These are phyloP conservation scores for Merodon equestris DNA, from an alignment of 2,888 invertebrate species.

Conservation along the genomic window DNA sequence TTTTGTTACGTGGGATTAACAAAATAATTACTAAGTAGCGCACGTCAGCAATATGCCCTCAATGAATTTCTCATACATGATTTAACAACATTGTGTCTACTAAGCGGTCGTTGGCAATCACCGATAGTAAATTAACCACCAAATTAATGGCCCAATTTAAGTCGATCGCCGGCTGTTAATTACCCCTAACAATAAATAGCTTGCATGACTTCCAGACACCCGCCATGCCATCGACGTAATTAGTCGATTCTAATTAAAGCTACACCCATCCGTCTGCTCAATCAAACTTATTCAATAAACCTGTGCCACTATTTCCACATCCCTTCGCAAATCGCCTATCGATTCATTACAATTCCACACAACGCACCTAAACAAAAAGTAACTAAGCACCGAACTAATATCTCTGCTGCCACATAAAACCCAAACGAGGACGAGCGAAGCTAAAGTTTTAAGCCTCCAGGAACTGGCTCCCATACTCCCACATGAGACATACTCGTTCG, in stretches of 20 bases:
- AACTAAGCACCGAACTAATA: conserved; percentile 39
- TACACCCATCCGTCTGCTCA: conserved; percentile 31
- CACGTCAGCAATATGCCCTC: too few relatives aligned
- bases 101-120: too few relatives aligned
- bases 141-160: too few relatives aligned
- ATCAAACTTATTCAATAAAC: conserved; percentile 34
- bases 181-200: too few relatives aligned
- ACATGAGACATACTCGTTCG: conserved; percentile 16
- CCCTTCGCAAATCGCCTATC: neutral
- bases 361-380: conserved; percentile 45
- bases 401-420: conserved; percentile 10
- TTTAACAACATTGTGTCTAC: too few relatives aligned
- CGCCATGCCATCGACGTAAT: neutral
- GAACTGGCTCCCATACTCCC: conserved; percentile 24
- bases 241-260: conserved; percentile 40
- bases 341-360: conserved; percentile 42
- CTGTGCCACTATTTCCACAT: neutral
- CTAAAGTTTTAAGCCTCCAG: conserved; percentile 38
- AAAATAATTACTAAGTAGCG: too few relatives aligned
- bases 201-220: too few relatives aligned
- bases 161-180: too few relatives aligned
- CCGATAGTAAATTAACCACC: too few relatives aligned
- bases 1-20: too few relatives aligned
- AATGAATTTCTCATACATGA: too few relatives aligned
- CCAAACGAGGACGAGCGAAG: neutral